These are phyloP conservation scores for Drosophila lacicola DNA, from an alignment of 2,888 invertebrate genomes.

Conservation along the genomic window DNA sequence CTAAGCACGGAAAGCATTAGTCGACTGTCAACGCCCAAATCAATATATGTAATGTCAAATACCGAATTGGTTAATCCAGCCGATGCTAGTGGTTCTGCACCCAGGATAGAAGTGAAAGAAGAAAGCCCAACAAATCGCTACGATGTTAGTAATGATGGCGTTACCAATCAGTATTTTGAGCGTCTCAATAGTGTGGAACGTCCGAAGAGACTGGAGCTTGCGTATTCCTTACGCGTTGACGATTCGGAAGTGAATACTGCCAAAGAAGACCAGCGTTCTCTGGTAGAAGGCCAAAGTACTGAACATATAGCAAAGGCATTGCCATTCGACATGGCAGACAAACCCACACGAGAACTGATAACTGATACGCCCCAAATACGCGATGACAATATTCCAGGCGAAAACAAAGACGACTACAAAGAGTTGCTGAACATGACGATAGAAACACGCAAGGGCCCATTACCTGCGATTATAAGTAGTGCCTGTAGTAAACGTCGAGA, in stretches of 20 bases:
- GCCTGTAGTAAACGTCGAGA: conserved; percentile 72
- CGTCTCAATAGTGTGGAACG: conserved; percentile 83
- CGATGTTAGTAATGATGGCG: conserved; percentile 83
- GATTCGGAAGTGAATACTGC: conserved; percentile 35
- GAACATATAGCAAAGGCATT: conserved; percentile 15
- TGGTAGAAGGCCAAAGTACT: conserved; percentile 32
- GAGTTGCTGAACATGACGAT: conserved; percentile 71
- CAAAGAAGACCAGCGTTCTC: conserved; percentile 34
- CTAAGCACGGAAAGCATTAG: conserved; percentile 63
- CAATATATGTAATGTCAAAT: conserved; percentile 52
- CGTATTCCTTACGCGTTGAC: conserved; percentile 81
- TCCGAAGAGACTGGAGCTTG: conserved; percentile 81
- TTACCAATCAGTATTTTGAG: conserved; percentile 85
- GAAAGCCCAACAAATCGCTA: conserved; percentile 53
- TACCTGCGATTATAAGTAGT: conserved; percentile 29
- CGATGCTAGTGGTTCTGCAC: neutral
- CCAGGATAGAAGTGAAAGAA: conserved; percentile 27
- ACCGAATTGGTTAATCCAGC: conserved; percentile 62
- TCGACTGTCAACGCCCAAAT: conserved; percentile 74
- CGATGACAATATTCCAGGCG: conserved; percentile 73
- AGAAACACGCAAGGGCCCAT: conserved; percentile 28
- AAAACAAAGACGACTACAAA: conserved; percentile 71
- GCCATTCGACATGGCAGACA: neutral
- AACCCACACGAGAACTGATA: neutral
- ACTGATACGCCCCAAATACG: conserved; percentile 41